A percentile compares a stretch with the other conserved stretches of the same genome.
Evolutionary conservation across 2,797 vertebrate genomes (phyloP).

Genomic region (Corythornis leucogaster): DNA sequence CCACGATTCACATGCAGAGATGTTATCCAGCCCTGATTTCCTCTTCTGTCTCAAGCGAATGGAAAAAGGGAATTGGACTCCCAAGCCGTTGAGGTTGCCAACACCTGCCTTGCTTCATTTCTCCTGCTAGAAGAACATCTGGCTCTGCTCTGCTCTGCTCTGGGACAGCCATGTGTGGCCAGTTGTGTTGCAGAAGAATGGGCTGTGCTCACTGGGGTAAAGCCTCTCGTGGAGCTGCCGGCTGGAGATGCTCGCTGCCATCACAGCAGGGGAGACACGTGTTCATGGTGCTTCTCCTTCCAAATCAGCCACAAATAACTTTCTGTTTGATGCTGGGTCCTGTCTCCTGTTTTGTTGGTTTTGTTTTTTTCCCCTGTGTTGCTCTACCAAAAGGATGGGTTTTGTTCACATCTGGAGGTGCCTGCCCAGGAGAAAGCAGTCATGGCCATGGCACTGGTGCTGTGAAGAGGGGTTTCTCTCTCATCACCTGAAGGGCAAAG

Average conservation of each 20-base stretch:
- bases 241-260: background rate
- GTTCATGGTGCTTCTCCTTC: fast-evolving
- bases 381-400: background rate
- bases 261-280: fast-evolving
- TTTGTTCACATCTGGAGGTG: background rate
- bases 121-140: background rate
- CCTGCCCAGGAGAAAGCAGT: background rate
- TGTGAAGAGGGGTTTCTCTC: background rate
- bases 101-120: constrained; percentile 7
- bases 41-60: background rate
- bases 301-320: background rate
- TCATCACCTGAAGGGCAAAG: fast-evolving
- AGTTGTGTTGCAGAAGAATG: background rate
- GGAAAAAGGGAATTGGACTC: constrained; percentile 8
- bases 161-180: background rate
- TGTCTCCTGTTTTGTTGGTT: background rate
- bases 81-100: fast-evolving
- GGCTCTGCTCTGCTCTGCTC: background rate
- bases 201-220: background rate
- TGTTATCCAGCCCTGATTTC: background rate
- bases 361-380: background rate
- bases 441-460: fast-evolving
- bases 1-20: fast-evolving
- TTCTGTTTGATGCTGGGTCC: background rate
- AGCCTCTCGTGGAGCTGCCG: background rate